Percentiles rank a stretch among this genome's conserved stretches.
These are phyloP conservation scores for Callimorpha dominula DNA, from an alignment of 2,888 invertebrate species.

Conservation along the genomic window DNA sequence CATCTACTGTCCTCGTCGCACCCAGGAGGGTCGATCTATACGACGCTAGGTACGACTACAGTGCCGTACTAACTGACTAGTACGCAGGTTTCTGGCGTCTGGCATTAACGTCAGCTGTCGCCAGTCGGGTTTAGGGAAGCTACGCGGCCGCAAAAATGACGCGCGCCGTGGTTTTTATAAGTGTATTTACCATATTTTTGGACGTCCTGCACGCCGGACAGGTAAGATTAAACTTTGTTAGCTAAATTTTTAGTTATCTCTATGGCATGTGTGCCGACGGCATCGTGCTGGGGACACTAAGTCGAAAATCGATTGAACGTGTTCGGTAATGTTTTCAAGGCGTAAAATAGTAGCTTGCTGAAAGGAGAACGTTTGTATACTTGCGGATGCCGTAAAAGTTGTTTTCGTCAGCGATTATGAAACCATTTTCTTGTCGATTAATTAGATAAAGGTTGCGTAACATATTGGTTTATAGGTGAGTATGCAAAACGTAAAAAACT, in stretches of 20 bases:
- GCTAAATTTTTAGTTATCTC: constrained; percentile 40
- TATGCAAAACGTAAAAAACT: constrained; percentile 21
- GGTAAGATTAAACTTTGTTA: constrained; percentile 74
- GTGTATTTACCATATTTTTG: constrained; percentile 87
- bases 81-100: constrained; percentile 84
- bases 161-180: constrained; percentile 88
- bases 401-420: constrained; percentile 61
- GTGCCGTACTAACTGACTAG: constrained; percentile 76
- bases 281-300: constrained; percentile 52
- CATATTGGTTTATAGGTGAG: constrained; percentile 29
- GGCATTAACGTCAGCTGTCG: constrained; percentile 73
- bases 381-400: constrained; percentile 75
- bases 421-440: constrained; percentile 48
- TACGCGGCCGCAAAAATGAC: constrained; percentile 87
- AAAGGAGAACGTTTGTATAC: constrained; percentile 69
- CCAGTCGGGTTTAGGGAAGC: constrained; percentile 71
- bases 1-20: constrained; percentile 64
- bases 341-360: constrained; percentile 76
- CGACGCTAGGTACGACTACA: constrained; percentile 82
- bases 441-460: constrained; percentile 69
- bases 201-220: constrained; percentile 86
- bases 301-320: constrained; percentile 83
- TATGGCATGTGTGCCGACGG: constrained; percentile 32
- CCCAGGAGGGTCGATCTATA: constrained; percentile 85
- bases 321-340: constrained; percentile 81